Evolutionary conservation across 1,140 invertebrate species (phyloP), one percentile per base, ranked within the genome.

Genomic region (Oedothorax gibbosus): DNA sequence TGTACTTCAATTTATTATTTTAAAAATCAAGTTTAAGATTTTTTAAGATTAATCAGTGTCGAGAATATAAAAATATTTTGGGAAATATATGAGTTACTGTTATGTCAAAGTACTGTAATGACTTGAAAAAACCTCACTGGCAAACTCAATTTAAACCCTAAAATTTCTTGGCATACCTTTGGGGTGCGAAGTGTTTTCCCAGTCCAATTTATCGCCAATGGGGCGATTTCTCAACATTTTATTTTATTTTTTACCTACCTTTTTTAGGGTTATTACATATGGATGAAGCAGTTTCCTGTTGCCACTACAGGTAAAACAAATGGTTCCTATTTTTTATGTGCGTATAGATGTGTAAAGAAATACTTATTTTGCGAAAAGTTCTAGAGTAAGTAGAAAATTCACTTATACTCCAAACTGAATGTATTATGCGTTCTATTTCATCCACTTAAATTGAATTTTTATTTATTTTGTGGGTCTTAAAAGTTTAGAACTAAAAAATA

Each of bases 71-170:
- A 35, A 35, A 35, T 35, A 35, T 35, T 35, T 35, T 35, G 5
- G 5, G 1, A 35, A 35, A 35, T n/a, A 35, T 5, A 35, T 5
- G 35, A 35, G 35, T 35, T 35, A 35, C 35, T 35, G 35, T 35
- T 35, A 35, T 35, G 35, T 35, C 35, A 35, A 35, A 35, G 35
- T 35, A 35, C 35, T 35, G 35, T 2, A 35, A 20, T 12, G 62
- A 51, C 66, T 57, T 21, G 68, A 82, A 82, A 82, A 65, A 64
- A 53, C 66, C 64, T 73, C 51, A 20, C 15, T 21, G 54, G 50
- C 69, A 82, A 82, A 82, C 80, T 82, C 80, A 82, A 82, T 82
- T 82, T 82, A 73, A 73, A 82, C 80, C 73, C 50, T 64, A 82
- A 81, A 82, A 72, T 82, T 82, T 82, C 54, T 50, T 64, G 69